Conservation (phyloP, 2,888 invertebrate genomes). For the Epinotia bilunana region DNA sequence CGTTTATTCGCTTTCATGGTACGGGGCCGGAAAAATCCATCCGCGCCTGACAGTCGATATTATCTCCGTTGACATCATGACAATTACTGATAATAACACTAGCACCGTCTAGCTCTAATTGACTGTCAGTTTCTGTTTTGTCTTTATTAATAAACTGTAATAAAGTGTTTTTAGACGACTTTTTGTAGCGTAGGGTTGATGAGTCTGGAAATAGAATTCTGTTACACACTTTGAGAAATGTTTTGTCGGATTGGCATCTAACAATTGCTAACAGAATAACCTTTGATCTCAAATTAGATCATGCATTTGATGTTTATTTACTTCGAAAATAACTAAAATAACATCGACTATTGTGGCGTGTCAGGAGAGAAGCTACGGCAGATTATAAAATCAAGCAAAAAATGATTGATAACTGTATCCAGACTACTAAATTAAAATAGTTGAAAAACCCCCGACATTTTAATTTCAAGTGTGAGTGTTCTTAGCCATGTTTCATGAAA, state of each 20-base stretch:
- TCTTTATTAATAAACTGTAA: constrained; percentile 2
- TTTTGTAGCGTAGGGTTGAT: background rate
- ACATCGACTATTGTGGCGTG: no score
- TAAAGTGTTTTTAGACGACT: background rate
- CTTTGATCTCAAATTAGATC: no score
- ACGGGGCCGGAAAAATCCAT: constrained; percentile 23
- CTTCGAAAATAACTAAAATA: no score
- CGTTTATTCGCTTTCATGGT: constrained; percentile 14
- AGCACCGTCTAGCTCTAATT: constrained; percentile 18
- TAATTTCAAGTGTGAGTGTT: no score
- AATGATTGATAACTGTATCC: no score
- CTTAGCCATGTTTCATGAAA: no score
- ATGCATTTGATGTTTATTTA: no score
- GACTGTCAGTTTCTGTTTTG: constrained; percentile 7
- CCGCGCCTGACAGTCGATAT: constrained; percentile 25
- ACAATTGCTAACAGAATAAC: no score
- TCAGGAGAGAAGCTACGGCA: no score
- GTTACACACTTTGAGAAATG: background rate
- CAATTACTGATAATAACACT: constrained; percentile 37
- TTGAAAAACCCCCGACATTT: no score
- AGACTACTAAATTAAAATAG: no score
- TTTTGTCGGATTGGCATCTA: background rate
- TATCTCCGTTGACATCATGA: constrained; percentile 18
- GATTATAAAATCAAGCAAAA: no score
- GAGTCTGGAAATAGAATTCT: background rate